A percentile compares a stretch with the other conserved stretches of the same genome.
These are phyloP conservation scores for Kryptopterus vitreolus DNA, from an alignment of 2,797 vertebrate species.

Conservation along the genomic window DNA sequence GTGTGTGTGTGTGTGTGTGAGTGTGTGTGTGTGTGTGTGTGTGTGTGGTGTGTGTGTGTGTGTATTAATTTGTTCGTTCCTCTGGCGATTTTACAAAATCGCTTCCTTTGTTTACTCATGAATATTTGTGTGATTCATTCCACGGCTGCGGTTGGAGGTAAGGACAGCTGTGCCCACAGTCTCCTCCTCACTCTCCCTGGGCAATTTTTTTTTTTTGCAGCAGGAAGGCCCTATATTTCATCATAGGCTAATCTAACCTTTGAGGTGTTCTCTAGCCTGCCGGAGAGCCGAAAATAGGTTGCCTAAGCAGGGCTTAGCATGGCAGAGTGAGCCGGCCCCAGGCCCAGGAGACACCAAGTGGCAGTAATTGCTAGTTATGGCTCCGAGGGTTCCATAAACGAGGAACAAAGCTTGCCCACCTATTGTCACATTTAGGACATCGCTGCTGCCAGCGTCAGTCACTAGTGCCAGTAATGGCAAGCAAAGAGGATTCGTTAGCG, in stretches of 20 bases:
- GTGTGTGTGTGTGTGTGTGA: too few relatives aligned
- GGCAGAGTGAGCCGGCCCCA: constrained; percentile 56
- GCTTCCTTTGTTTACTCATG: constrained; percentile 79
- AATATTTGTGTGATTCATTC: constrained; percentile 69
- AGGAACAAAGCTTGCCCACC: constrained; percentile 67
- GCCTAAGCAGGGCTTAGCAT: constrained; percentile 72
- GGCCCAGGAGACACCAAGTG: constrained; percentile 62
- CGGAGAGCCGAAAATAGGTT: constrained; percentile 70
- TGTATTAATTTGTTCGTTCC: constrained; percentile 74
- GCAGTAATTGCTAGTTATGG: constrained; percentile 74
- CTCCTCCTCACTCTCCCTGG: constrained; percentile 58
- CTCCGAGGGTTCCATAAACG: constrained; percentile 59
- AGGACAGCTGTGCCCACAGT: constrained; percentile 40
- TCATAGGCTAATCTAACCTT: constrained; percentile 75
- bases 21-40: too few relatives aligned
- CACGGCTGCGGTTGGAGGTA: constrained; percentile 50
- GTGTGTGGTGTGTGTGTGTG: constrained; percentile 25
- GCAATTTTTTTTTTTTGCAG: constrained; percentile 71
- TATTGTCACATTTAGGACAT: constrained; percentile 70
- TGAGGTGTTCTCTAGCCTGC: constrained; percentile 71
- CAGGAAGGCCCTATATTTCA: constrained; percentile 69
- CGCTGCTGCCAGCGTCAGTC: constrained; percentile 46
- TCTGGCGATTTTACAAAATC: constrained; percentile 76
- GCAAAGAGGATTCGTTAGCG: constrained; percentile 64
- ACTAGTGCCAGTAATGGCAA: not conserved